Evolutionary conservation across 92 coral and sea anemone genomes (phyloP), one percentile per base, ranked within the genome.

Genomic region (Epizoanthus stellaris): DNA sequence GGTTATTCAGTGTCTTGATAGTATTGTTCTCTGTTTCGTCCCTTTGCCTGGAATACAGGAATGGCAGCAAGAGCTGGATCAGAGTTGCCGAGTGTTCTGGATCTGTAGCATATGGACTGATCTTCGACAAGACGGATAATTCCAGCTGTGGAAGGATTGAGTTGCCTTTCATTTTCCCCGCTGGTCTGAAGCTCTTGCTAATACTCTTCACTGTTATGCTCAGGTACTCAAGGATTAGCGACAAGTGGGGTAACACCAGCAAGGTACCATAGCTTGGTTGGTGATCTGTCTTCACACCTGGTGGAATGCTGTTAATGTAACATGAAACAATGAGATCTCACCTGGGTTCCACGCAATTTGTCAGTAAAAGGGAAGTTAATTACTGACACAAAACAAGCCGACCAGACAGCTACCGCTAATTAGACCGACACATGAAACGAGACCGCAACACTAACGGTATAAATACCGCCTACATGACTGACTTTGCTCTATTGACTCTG

Each of bases 111-210:
- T 87, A 95, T 9, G 97, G 98, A 65, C 99, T 97, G 85, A 97
- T 89, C 79, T 91, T 97, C 7, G 99, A 97, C 84, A 97, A 81
- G 23, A 97, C 95, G 6, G 98, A 93, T 3, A 97, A 90, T 60
- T 95, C 99, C 45, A 92, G 90, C 38, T 73, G 90, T 13, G 99
- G 96, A 52, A 97, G 90, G 73, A 85, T 82, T 14, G 95, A 79
- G 49, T 83, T 91, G 70, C 80, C 82, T 65, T 80, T 85, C 76
- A 80, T 90, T 67, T 81, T 85, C 15, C 93, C 90, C 34, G 75
- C 76, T 5, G 76, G 80, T 20, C 85, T 95, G 38, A 87, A 36
- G 11, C 85, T 62, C 53, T 94, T 92, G 62, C 85, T 84, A 5
- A 88, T 70, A 12, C 93, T 84, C 70, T 95, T 90, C 77, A 97